Conservation (phyloP, 2,797 vertebrate species). For the Coendou prehensilis region DNA sequence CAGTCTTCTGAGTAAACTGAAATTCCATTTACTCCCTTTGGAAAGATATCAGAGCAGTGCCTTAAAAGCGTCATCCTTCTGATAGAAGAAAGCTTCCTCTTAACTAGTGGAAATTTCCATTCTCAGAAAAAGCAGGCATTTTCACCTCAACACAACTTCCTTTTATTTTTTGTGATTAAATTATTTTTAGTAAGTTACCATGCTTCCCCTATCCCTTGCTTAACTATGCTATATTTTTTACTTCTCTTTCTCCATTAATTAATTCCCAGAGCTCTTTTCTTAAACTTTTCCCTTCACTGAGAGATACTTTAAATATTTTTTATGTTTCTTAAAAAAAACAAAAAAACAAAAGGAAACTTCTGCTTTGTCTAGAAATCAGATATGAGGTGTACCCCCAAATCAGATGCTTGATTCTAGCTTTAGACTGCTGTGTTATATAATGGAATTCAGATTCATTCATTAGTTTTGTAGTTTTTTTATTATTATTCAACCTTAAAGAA, state of each 20-base stretch:
- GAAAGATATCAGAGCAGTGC: not conserved
- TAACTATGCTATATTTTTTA: conserved; percentile 26
- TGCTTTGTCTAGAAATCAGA: conserved; percentile 48
- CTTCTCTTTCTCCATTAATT: conserved; percentile 63
- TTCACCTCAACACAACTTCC: conserved; percentile 51
- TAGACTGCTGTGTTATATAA: not conserved
- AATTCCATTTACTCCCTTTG: not conserved
- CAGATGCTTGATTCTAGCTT: not conserved
- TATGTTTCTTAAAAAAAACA: not conserved
- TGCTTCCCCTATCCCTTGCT: conserved; percentile 14
- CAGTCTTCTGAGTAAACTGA: not conserved
- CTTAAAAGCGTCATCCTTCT: conserved; percentile 31
- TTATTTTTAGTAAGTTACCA: conserved; percentile 76
- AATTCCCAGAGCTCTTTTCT: conserved; percentile 48
- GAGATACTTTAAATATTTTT: conserved; percentile 11
- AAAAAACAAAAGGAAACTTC: not conserved
- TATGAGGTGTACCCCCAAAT: not conserved
- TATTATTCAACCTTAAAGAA: conserved; percentile 11
- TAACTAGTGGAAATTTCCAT: conserved; percentile 74
- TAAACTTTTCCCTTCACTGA: conserved; percentile 54
- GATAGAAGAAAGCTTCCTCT: conserved; percentile 19
- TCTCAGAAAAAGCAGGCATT: not conserved
- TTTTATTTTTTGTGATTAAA: conserved; percentile 65
- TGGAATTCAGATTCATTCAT: conserved; percentile 10
- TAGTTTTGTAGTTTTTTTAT: conserved; percentile 32